Base-by-base conservation (phyloP, 2,797 vertebrate genomes). In the Phylloscopus collybita region DNA sequence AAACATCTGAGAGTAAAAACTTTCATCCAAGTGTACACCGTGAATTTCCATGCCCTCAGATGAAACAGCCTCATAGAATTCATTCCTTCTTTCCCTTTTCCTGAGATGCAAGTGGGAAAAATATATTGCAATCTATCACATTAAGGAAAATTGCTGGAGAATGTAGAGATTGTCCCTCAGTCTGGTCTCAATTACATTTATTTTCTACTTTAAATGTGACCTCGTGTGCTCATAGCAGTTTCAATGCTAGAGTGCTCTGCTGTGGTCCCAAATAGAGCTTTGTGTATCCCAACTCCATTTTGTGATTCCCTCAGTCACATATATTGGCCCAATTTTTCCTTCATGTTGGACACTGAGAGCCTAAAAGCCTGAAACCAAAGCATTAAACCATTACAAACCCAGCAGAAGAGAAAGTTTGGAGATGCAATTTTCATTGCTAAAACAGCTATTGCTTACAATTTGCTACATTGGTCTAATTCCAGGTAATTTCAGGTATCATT, bases 1-100 rank as follows among this genome's bases (percentile, higher is more conserved):
- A 90, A 85, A 49, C 88, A 86, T 50, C 18, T 20, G 44, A 84
- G 70, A 75, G 60, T 38, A 30, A 90, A 88, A 88, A 16, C 70
- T 69, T 72, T 62, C 57, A 16, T 81, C 80, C 59, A 75, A 76
- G 51, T 21, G 21, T n/a, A 42, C 76, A 42, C 26, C 23, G 72
- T 70, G 70, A 81, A 70, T 90, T 95, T 93, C 83, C 86, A 80
- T 74, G 92, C 89, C 53, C 38, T 53, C 42, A 42, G 73, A 86
- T n/a, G 42, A 78, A 93, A 57, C 2, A 47, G 36, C 22, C 40
- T 23, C 13, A 25, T 27, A 87, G 79, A 83, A 79, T 59, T 88
- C 2, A 20, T 72, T 92, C 66, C 38, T 44, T 92, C 66, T 34
- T 44, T 90, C 42, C 49, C 34, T 59, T 80, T 79, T 72, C 64